phyloP scores from a whole-genome alignment of 2,888 invertebrate species.

The Meandrusa payeni region DNA sequence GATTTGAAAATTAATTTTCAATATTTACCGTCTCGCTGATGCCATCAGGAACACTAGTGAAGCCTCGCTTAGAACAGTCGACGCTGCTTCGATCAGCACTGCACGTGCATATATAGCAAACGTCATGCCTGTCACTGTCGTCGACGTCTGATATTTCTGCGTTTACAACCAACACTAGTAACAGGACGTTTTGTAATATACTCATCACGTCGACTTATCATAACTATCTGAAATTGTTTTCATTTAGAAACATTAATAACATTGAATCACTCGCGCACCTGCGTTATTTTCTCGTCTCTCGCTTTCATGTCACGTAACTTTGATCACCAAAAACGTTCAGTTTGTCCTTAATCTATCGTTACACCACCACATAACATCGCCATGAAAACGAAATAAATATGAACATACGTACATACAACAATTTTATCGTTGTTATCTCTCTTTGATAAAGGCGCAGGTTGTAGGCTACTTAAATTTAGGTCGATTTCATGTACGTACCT shows the following conservation, averaged over 20 bases:
- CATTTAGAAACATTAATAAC: slow-evolving; percentile 3
- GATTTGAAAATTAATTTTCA: too few relatives aligned
- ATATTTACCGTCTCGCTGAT: slow-evolving; percentile 53
- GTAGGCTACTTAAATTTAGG: slow-evolving; percentile 64
- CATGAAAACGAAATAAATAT: slow-evolving; percentile 34
- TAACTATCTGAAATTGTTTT: slow-evolving; percentile 57
- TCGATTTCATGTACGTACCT: slow-evolving; percentile 51
- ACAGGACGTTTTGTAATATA: slow-evolving; percentile 41
- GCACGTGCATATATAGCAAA: slow-evolving; percentile 60
- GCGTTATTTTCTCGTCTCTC: slow-evolving; percentile 27
- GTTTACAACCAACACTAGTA: slow-evolving; percentile 39
- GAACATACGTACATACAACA: slow-evolving; percentile 52
- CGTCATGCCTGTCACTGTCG: slow-evolving; percentile 45
- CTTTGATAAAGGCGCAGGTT: slow-evolving; percentile 63
- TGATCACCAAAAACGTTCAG: slow-evolving; percentile 23
- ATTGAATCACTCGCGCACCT: slow-evolving; percentile 41
- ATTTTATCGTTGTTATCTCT: slow-evolving; percentile 73
- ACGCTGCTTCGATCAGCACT: slow-evolving; percentile 49
- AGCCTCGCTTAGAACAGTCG: slow-evolving; percentile 67
- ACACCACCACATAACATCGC: slow-evolving; percentile 18
- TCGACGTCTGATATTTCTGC: slow-evolving; percentile 51
- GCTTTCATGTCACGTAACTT: slow-evolving; percentile 50
- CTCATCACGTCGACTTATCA: slow-evolving; percentile 63
- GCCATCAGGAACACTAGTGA: slow-evolving; percentile 65
- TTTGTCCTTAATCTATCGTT: slow-evolving; percentile 17